Conservation (phyloP, 2,888 invertebrate species). For the Melolontha melolontha region DNA sequence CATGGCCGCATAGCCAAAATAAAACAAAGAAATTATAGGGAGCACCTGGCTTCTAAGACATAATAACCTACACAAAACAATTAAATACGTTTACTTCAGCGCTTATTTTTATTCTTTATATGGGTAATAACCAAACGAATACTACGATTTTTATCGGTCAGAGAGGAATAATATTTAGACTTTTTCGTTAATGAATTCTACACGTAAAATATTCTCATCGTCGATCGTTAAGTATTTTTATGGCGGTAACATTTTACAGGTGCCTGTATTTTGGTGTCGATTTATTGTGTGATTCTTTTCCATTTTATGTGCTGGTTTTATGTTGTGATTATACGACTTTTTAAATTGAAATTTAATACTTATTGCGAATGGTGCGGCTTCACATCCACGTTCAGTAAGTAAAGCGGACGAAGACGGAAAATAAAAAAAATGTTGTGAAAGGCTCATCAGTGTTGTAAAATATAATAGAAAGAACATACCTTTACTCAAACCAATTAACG, state of each 20-base stretch:
- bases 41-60: slow-evolving; percentile 50
- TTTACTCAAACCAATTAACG: neutral
- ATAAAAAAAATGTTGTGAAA: neutral
- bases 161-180: slow-evolving; percentile 34
- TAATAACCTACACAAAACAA: slow-evolving; percentile 44
- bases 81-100: slow-evolving; percentile 47
- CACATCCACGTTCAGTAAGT: neutral
- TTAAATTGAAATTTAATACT: slow-evolving; percentile 32
- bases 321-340: slow-evolving; percentile 35
- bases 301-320: slow-evolving; percentile 36
- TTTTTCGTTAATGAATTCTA: slow-evolving; percentile 36
- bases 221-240: slow-evolving; percentile 39
- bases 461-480: neutral
- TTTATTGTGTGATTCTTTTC: slow-evolving; percentile 37
- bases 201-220: slow-evolving; percentile 25
- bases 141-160: slow-evolving; percentile 37
- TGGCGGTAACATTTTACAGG: slow-evolving; percentile 34
- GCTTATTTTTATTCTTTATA: slow-evolving; percentile 37
- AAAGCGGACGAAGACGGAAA: neutral
- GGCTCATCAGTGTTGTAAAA: slow-evolving; percentile 1
- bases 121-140: slow-evolving; percentile 32
- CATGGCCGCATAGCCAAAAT: slow-evolving; percentile 50
- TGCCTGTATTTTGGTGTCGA: slow-evolving; percentile 42
- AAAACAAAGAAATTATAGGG: slow-evolving; percentile 52
- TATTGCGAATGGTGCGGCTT: slow-evolving; percentile 20